These are phyloP conservation scores for Varecia variegata DNA, from an alignment of 2,797 vertebrate genomes.

Conservation along the genomic window DNA sequence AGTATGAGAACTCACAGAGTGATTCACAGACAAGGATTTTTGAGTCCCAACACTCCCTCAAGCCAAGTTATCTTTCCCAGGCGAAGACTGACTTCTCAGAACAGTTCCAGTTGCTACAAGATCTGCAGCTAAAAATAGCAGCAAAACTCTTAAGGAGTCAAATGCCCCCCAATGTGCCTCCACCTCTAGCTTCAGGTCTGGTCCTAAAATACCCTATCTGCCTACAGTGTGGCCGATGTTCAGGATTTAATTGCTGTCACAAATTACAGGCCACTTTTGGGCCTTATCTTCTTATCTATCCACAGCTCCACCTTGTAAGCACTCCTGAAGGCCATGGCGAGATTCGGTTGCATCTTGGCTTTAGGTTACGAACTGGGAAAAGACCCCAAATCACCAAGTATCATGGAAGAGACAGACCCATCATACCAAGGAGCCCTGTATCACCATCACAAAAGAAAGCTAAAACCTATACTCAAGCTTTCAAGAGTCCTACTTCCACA, in stretches of 20 bases:
- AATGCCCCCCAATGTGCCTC: conserved; percentile 65
- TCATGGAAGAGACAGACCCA: background rate
- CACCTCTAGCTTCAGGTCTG: conserved; percentile 61
- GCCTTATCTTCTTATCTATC: conserved; percentile 71
- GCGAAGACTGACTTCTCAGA: conserved; percentile 36
- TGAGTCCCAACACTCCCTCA: conserved; percentile 19
- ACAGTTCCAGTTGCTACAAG: conserved; percentile 47
- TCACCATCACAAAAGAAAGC: conserved; percentile 37
- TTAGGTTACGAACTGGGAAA: conserved; percentile 64
- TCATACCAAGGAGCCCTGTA: background rate
- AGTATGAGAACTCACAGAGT: conserved; percentile 33
- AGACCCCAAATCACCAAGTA: conserved; percentile 59
- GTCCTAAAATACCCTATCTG: conserved; percentile 74
- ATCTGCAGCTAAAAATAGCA: conserved; percentile 71
- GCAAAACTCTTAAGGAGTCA: conserved; percentile 69
- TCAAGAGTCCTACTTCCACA: conserved; percentile 37
- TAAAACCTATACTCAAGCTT: background rate
- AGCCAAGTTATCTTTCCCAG: conserved; percentile 42
- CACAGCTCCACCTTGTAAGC: conserved; percentile 64
- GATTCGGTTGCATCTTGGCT: conserved; percentile 60
- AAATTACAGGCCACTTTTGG: conserved; percentile 47
- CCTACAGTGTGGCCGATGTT: conserved; percentile 70
- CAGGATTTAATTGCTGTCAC: conserved; percentile 62
- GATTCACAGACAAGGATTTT: conserved; percentile 24
- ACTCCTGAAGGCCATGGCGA: conserved; percentile 68